phyloP scores from a whole-genome alignment of 2,113 vertebrate species.

The western clawed frog (Xenopus tropicalis) region UCB_Xtro_10.0 CM004448.2:64243001-64243500 shows the following conservation, averaged over 20 bases:
- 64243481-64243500: too few relatives aligned
- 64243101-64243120: conserved; percentile 83
- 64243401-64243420: too few relatives aligned
- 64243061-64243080: conserved; percentile 90
- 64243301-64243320: conserved; percentile 23
- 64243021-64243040: conserved; percentile 86
- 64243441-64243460: too few relatives aligned
- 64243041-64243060: conserved; percentile 93
- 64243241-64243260: conserved; percentile 30
- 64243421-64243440: too few relatives aligned
- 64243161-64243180: conserved; percentile 63
- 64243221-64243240: conserved; percentile 16
- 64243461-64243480: too few relatives aligned
- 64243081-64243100: conserved; percentile 76
- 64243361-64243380: conserved; percentile 1
- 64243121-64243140: conserved; percentile 65
- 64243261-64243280: conserved; percentile 25
- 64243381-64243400: too few relatives aligned
- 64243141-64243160: conserved; percentile 74
- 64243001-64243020: conserved; percentile 91
- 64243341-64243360: conserved; percentile 8
- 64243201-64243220: conserved; percentile 40
- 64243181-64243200: conserved; percentile 56
- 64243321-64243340: conserved; percentile 18
- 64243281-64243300: conserved; percentile 25